These are phyloP conservation scores for Drosophila kohkoa DNA, from an alignment of 1,140 invertebrate species.

Conservation along the genomic window DNA sequence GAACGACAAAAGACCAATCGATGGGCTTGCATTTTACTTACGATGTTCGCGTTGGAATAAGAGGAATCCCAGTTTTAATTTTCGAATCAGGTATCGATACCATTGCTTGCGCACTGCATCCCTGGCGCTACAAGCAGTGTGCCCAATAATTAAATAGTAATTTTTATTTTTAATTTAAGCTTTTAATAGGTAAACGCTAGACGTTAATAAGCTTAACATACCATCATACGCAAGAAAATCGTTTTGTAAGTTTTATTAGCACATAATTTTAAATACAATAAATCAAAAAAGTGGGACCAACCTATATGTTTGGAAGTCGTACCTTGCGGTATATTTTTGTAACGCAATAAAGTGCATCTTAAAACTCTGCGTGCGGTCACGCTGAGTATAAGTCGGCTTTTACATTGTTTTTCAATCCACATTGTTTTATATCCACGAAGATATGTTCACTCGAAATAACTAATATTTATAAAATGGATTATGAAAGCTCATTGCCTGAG, in stretches of 20 bases:
- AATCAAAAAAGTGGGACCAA: no score
- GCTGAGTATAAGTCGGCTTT: constrained; percentile 55
- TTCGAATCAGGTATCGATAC: neutral
- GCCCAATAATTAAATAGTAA: no score
- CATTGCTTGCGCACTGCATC: neutral
- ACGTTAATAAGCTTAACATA: no score
- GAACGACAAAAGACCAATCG: no score
- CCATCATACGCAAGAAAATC: no score
- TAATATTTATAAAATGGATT: constrained; percentile 46
- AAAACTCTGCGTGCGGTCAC: neutral
- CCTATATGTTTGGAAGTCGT: neutral
- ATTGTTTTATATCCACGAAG: constrained; percentile 8
- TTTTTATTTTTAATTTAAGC: no score
- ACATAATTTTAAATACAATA: no score
- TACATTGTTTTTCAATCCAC: constrained; percentile 50
- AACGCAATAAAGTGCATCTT: neutral
- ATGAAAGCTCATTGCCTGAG: constrained; percentile 45
- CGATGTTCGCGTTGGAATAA: no score
- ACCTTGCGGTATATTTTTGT: neutral
- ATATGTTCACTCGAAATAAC: constrained; percentile 37
- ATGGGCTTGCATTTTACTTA: no score
- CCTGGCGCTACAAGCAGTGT: no score
- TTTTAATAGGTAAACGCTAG: no score
- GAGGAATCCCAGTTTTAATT: neutral
- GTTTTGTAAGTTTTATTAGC: no score